phyloP scores from a whole-genome alignment of 2,888 invertebrate genomes.

The Mythimna lalbum region DNA sequence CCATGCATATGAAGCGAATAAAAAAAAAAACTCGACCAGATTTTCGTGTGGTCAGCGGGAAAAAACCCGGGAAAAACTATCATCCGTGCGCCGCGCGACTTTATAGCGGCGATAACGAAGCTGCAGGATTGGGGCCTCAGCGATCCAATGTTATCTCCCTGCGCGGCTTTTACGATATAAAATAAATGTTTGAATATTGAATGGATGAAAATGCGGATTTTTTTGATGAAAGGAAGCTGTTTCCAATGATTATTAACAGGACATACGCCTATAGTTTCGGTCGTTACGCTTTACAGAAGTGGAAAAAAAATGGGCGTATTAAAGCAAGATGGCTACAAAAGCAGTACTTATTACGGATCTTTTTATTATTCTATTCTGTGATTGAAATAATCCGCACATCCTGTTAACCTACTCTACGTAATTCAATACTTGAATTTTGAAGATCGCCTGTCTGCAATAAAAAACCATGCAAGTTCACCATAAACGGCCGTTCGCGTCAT shows the following conservation, averaged over 20 bases:
- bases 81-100: slow-evolving; percentile 74
- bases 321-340: not conserved
- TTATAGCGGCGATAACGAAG: slow-evolving; percentile 82
- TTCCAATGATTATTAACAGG: slow-evolving; percentile 16
- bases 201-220: slow-evolving; percentile 21
- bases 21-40: slow-evolving; percentile 65
- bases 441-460: slow-evolving; percentile 3
- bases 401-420: slow-evolving; percentile 14
- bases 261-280: slow-evolving; percentile 8
- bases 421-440: slow-evolving; percentile 12
- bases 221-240: slow-evolving; percentile 21
- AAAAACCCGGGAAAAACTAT: slow-evolving; percentile 77
- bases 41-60: slow-evolving; percentile 79
- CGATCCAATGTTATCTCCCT: slow-evolving; percentile 66
- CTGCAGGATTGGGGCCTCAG: slow-evolving; percentile 66
- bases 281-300: not conserved
- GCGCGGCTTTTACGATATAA: slow-evolving; percentile 57
- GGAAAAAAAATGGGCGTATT: slow-evolving; percentile 1
- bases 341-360: not conserved
- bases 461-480: not conserved
- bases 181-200: slow-evolving; percentile 49
- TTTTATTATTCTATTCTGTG: slow-evolving; percentile 3
- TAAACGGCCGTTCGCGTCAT: not conserved
- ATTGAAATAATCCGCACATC: slow-evolving; percentile 25
- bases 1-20: slow-evolving; percentile 49